Conservation (phyloP, 2,888 invertebrate genomes). For the Spisula subtruncata region DNA sequence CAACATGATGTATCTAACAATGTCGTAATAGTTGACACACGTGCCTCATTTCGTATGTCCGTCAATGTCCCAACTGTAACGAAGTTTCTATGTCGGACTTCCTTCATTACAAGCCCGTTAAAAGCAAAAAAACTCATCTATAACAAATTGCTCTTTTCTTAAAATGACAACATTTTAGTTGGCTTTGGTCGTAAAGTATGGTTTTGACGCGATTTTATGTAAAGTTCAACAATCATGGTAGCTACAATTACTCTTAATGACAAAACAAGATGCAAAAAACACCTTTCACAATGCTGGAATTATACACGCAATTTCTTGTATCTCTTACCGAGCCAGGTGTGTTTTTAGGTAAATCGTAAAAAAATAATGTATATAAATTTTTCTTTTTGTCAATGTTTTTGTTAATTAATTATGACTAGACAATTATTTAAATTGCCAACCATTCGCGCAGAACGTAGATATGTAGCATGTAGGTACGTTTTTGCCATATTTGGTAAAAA, state of each 20-base stretch:
- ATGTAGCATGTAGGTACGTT: background rate
- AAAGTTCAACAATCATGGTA: constrained; percentile 43
- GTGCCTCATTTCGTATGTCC: constrained; percentile 14
- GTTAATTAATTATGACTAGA: constrained; percentile 44
- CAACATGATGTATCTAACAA: background rate
- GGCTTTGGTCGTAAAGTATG: constrained; percentile 43
- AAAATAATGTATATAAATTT: constrained; percentile 27
- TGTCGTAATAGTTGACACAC: background rate
- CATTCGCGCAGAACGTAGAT: background rate
- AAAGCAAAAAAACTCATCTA: constrained; percentile 32
- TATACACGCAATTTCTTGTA: constrained; percentile 7
- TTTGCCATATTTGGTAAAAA: constrained; percentile 24
- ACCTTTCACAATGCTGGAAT: constrained; percentile 45
- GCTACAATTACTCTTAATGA: constrained; percentile 44
- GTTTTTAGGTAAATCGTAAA: constrained; percentile 41
- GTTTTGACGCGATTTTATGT: constrained; percentile 59
- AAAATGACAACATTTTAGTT: constrained; percentile 49
- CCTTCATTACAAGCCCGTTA: constrained; percentile 40
- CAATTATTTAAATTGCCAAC: constrained; percentile 35
- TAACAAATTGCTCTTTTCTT: constrained; percentile 43
- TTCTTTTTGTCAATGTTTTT: constrained; percentile 39
- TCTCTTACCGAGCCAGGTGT: constrained; percentile 30
- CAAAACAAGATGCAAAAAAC: constrained; percentile 41
- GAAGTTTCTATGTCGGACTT: constrained; percentile 41
- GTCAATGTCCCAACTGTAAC: background rate